These are phyloP conservation scores for Camelus bactrianus DNA, from an alignment of 2,113 vertebrate genomes.

Conservation along the genomic window DNA sequence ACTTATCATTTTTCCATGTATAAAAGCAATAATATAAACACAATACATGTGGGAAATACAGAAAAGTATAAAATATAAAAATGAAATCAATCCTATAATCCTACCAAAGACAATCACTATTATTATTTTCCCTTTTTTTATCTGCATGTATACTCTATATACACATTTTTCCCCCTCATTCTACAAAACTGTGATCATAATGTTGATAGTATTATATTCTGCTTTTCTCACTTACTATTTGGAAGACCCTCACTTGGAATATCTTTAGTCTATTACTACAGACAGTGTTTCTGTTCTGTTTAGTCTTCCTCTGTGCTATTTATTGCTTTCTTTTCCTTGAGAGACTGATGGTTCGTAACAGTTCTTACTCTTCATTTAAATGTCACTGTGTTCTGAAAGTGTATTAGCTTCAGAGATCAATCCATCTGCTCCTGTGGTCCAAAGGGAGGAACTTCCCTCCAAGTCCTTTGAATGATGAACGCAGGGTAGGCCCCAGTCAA, in stretches of 20 bases:
- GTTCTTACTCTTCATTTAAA: neutral
- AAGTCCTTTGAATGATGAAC: neutral
- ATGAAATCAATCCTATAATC: conserved; percentile 23
- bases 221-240: neutral
- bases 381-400: neutral
- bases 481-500: neutral
- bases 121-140: neutral
- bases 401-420: neutral
- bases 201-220: neutral
- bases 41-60: neutral
- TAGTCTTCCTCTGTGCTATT: neutral
- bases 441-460: neutral
- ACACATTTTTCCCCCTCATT: neutral
- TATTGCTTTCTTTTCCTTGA: neutral
- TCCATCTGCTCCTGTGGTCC: neutral
- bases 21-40: neutral
- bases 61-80: conserved; percentile 25
- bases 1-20: neutral
- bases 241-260: neutral
- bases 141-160: neutral
- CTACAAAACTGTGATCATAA: neutral
- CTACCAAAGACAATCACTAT: neutral
- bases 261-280: conserved; percentile 7
- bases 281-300: conserved; percentile 46
- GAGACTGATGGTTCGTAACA: neutral